phyloP scores from a whole-genome alignment of 2,888 invertebrate genomes.

The Oscheius sp. region DNA sequence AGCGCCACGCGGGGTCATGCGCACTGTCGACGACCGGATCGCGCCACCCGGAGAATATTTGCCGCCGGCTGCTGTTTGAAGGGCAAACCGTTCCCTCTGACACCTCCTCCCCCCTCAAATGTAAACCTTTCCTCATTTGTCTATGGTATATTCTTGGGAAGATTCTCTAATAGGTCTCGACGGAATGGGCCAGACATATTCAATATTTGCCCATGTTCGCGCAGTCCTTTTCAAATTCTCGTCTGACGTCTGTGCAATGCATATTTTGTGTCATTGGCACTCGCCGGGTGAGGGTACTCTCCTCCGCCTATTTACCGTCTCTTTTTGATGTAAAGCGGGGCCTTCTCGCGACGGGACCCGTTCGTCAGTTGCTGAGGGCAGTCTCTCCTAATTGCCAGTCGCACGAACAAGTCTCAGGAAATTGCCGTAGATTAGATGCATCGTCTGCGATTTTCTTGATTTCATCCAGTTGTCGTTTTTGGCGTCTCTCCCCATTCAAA shows the following conservation, averaged over 20 bases:
- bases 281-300: constrained; percentile 1
- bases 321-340: constrained; percentile 13
- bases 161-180: not conserved
- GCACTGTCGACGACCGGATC: constrained; percentile 28
- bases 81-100: constrained; percentile 32
- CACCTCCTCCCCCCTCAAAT: not conserved
- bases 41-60: constrained; percentile 19
- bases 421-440: constrained; percentile 21
- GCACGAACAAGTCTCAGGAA: constrained; percentile 30
- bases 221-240: not conserved
- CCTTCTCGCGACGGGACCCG: constrained; percentile 18
- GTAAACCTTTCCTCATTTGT: not conserved
- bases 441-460: constrained; percentile 16
- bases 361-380: constrained; percentile 25
- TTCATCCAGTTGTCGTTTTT: not conserved
- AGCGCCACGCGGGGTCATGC: constrained; percentile 32
- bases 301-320: constrained; percentile 18
- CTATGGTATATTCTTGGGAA: not conserved
- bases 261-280: constrained; percentile 7
- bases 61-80: constrained; percentile 32
- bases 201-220: too few species aligned
- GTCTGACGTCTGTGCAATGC: constrained; percentile 7
- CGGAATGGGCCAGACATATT: too few species aligned
- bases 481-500: too few species aligned
- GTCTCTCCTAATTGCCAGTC: constrained; percentile 29